Percentiles rank a stretch among this genome's conserved stretches.
Conservation (phyloP, 2,797 vertebrate genomes). For the Semotilus atromaculatus region DNA sequence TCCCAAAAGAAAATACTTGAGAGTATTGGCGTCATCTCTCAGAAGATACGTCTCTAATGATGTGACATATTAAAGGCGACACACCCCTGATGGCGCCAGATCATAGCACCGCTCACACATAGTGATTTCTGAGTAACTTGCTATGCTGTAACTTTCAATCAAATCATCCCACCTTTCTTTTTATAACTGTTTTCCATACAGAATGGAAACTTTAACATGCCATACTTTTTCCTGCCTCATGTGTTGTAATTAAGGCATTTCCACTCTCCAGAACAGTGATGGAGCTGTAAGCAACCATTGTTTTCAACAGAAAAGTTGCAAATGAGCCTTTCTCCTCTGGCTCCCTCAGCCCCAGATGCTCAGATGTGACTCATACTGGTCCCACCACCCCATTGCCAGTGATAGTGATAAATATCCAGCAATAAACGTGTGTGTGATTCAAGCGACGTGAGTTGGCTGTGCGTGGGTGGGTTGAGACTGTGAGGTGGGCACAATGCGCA, state of each 20-base stretch:
- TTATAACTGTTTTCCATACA: conserved; percentile 27
- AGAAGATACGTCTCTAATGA: not conserved
- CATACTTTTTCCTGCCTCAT: conserved; percentile 33
- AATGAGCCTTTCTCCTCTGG: conserved; percentile 44
- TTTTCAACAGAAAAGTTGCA: conserved; percentile 25
- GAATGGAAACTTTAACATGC: conserved; percentile 20
- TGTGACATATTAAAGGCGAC: conserved; percentile 41
- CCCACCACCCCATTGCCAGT: not conserved
- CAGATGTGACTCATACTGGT: conserved; percentile 53
- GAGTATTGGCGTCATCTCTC: not conserved
- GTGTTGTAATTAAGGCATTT: conserved; percentile 50
- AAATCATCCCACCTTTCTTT: conserved; percentile 47
- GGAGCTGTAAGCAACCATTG: conserved; percentile 27
- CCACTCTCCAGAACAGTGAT: conserved; percentile 14
- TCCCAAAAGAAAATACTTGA: not conserved
- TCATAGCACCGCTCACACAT: not conserved
- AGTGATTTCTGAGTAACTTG: conserved; percentile 34
- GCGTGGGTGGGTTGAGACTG: conserved; percentile 27
- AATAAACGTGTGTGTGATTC: conserved; percentile 21
- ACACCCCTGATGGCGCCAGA: conserved; percentile 29
- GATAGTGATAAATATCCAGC: conserved; percentile 28
- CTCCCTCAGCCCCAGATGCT: conserved; percentile 34
- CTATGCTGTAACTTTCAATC: conserved; percentile 28
- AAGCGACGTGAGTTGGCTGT: not conserved
- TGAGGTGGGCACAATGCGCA: conserved; percentile 10